These are phyloP conservation scores for Hyles lineata DNA, from an alignment of 2,888 invertebrate genomes.

Conservation along the genomic window DNA sequence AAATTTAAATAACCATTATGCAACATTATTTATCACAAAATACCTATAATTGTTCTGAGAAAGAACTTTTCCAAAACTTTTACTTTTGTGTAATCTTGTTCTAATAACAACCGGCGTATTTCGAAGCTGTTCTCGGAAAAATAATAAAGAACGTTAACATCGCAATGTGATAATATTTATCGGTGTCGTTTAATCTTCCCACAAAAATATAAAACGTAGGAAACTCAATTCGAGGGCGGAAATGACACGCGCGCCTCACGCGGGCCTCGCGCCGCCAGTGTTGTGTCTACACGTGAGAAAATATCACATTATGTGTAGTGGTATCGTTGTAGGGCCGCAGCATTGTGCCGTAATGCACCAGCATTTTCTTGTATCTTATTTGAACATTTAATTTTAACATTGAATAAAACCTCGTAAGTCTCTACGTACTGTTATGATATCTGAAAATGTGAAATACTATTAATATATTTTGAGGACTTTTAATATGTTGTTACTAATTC, in stretches of 20 bases:
- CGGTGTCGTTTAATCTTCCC: slow-evolving; percentile 1
- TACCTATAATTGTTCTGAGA: neutral
- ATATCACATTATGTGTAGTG: neutral
- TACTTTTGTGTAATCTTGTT: too few species aligned
- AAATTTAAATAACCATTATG: neutral
- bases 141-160: neutral
- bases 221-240: slow-evolving; percentile 7
- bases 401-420: too few species aligned
- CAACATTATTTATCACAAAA: neutral
- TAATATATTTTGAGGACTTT: too few species aligned
- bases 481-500: too few species aligned
- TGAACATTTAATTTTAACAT: too few species aligned
- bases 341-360: neutral
- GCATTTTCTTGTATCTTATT: too few species aligned
- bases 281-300: neutral
- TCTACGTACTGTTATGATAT: too few species aligned
- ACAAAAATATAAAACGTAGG: neutral
- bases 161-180: neutral
- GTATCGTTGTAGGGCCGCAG: neutral
- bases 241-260: neutral
- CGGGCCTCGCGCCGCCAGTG: neutral
- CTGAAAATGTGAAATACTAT: too few species aligned
- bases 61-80: neutral
- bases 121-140: neutral
- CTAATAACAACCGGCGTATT: neutral